Evolutionary conservation across 2,113 vertebrate species (phyloP), one percentile per base, ranked within the genome.

Genomic region (Melospiza melodia): DNA sequence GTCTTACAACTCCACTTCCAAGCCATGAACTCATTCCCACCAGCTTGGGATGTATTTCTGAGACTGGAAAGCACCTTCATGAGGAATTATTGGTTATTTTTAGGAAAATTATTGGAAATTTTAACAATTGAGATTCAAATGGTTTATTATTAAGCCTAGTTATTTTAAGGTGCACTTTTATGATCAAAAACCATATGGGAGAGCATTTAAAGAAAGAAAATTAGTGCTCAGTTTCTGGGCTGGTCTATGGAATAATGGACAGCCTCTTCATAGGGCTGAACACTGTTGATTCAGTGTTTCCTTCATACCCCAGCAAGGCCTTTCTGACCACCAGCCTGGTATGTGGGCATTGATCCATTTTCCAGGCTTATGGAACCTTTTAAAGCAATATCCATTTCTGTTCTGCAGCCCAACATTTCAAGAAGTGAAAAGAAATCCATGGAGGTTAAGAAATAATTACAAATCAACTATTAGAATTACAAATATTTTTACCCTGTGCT

Each of bases 401-500:
- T 80, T 83, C 72, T 66, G 46, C 41, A 41, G 41, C 41, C 41
- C 79, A 80, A 4, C 6, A 44, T 71, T 80, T 77, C 63, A 54
- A 83, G 66, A 84, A 76, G 86, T 4, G 72, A 51, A 88, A 62
- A 69, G 33, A 69, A 74, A 67, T 71, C 68, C 7, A 1, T 1
- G 7, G 68, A 74, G 23, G 14, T 63, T 85, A 84, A 92, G 76
- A 81, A 90, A 88, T 84, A 74, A 96, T 89, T 94, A 67, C 39
- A 67, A 78, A 84, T 66, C 37, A 84, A 41, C 67, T 63, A 48
- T 89, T 89, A 71, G 41, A 86, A 94, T 86, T 81, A 93, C 39
- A 80, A 87, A 83, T 90, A 80, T 65, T 87, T 94, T 86, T 84
- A 80, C 43, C 18, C 37, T 67, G 37, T 86, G 46, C 39, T 89